Evolutionary conservation across 92 coral and sea anemone genomes (phyloP).

Genomic region (Plumapathes pennacea): DNA sequence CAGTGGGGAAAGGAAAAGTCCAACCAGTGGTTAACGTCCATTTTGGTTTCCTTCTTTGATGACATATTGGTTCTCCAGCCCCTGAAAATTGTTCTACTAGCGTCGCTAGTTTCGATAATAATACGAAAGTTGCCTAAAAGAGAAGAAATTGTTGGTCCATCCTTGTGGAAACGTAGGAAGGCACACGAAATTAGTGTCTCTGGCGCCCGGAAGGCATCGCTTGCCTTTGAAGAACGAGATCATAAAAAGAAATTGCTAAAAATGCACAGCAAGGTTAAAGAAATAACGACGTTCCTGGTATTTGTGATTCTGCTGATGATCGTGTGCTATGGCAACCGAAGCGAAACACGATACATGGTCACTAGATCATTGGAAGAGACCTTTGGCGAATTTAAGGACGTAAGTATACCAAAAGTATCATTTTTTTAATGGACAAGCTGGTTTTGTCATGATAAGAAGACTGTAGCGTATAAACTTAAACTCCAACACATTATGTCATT

Average conservation of each 20-base stretch:
- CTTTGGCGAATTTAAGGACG: constrained; percentile 49
- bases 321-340: constrained; percentile 67
- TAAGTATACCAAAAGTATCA: constrained; percentile 7
- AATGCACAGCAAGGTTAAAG: constrained; percentile 42
- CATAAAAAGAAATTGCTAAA: too few species aligned
- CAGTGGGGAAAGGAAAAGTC: constrained; percentile 71
- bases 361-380: constrained; percentile 57
- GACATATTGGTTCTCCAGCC: constrained; percentile 69
- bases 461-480: too few species aligned
- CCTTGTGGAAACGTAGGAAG: constrained; percentile 21
- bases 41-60: constrained; percentile 71
- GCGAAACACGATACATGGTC: constrained; percentile 44
- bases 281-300: constrained; percentile 37
- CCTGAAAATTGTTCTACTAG: constrained; percentile 60
- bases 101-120: constrained; percentile 51
- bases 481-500: background rate
- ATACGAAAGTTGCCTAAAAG: constrained; percentile 66
- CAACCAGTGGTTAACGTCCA: constrained; percentile 73
- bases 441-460: too few species aligned
- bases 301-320: constrained; percentile 52
- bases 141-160: constrained; percentile 54
- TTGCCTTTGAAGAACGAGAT: too few species aligned
- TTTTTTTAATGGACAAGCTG: too few species aligned
- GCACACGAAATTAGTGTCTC: background rate
- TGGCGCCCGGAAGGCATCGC: too few species aligned